Conservation (phyloP, 2,797 vertebrate species). For the Podarcis lilfordi region DNA sequence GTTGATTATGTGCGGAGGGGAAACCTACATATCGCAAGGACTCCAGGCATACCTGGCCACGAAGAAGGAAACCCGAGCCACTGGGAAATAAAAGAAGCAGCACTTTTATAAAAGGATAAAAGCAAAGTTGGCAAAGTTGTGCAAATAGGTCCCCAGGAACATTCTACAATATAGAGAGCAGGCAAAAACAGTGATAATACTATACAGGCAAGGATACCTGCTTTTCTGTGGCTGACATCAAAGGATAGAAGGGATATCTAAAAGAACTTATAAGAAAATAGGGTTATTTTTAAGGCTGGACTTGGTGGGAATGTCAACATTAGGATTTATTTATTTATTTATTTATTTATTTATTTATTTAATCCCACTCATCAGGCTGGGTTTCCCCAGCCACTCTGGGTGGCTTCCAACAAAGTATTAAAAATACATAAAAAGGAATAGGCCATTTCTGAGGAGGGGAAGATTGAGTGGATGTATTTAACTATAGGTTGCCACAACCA, state of each 20-base stretch:
- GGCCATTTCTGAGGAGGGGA: background rate
- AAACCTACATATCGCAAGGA: no score
- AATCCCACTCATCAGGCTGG: no score
- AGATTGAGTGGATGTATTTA: conserved; percentile 5
- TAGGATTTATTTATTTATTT: background rate
- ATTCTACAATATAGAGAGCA: background rate
- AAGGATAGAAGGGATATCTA: background rate
- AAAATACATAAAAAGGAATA: background rate
- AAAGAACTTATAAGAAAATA: background rate
- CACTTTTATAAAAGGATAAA: background rate
- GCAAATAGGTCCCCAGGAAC: background rate
- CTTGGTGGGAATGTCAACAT: background rate
- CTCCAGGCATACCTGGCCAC: background rate
- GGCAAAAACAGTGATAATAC: background rate
- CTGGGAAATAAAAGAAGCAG: background rate
- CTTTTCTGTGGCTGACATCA: background rate
- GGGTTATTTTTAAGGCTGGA: background rate
- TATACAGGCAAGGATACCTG: background rate
- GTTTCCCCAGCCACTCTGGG: no score
- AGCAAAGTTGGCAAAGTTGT: background rate
- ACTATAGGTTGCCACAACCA: background rate
- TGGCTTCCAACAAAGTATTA: no score
- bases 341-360: no score
- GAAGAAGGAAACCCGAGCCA: background rate
- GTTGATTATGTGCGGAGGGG: no score